Evolutionary conservation across 2,113 vertebrate species (phyloP).

Genomic region (Aegotheles bennettii): DNA sequence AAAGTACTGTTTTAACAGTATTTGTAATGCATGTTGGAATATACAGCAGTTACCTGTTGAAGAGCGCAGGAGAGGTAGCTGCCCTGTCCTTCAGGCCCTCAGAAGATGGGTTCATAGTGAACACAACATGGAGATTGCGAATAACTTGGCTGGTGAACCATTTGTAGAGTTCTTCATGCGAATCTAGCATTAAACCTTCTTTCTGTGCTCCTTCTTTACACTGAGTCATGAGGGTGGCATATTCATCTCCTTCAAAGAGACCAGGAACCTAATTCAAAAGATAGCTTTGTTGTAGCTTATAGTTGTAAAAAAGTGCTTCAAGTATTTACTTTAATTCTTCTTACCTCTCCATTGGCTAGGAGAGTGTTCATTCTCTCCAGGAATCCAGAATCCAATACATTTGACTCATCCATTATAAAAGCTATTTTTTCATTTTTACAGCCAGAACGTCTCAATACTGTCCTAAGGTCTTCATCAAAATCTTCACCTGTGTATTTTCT

Average conservation of each 20-base stretch:
- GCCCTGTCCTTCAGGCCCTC: constrained; percentile 97
- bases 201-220: constrained; percentile 99
- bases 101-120: constrained; percentile 99
- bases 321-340: neutral
- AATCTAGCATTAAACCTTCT: constrained; percentile 97
- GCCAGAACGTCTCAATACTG: constrained; percentile 93
- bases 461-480: constrained; percentile 95
- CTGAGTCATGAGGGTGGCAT: constrained; percentile 97
- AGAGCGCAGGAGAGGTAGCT: constrained; percentile 95
- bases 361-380: constrained; percentile 98
- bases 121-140: constrained; percentile 97
- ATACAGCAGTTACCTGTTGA: constrained; percentile 85
- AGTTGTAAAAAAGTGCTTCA: neutral
- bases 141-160: constrained; percentile 99
- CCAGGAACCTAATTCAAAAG: constrained; percentile 86
- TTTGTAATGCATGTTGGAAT: neutral
- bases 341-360: constrained; percentile 96
- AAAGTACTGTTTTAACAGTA: neutral
- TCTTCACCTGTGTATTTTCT: constrained; percentile 97
- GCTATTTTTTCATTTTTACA: constrained; percentile 99
- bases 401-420: constrained; percentile 99
- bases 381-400: constrained; percentile 96
- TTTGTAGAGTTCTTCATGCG: constrained; percentile 95
- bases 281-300: neutral
- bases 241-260: constrained; percentile 97